Evolutionary conservation across 2,888 invertebrate genomes (phyloP).

Genomic region (Abrostola tripartita): DNA sequence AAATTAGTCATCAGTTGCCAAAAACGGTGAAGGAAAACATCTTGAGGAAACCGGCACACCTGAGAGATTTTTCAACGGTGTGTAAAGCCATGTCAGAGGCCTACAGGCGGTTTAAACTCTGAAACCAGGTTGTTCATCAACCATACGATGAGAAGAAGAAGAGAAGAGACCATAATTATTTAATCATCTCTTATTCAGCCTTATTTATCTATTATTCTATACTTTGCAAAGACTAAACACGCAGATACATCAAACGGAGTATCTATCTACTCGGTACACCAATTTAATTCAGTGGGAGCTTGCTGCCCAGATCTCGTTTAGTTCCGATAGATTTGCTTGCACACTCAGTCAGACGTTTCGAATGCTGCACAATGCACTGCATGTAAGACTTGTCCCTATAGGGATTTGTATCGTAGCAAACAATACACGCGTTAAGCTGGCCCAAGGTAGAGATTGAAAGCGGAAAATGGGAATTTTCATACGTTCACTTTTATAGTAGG

Average conservation of each 20-base stretch:
- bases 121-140: too few species aligned
- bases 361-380: constrained; percentile 73
- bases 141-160: too few species aligned
- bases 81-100: too few species aligned
- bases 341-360: constrained; percentile 58
- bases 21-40: too few species aligned
- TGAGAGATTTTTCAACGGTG: too few species aligned
- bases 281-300: constrained; percentile 28
- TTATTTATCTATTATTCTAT: too few species aligned
- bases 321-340: constrained; percentile 71
- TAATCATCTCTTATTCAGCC: not conserved
- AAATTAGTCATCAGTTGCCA: too few species aligned
- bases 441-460: constrained; percentile 32
- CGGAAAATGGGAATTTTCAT: constrained; percentile 17
- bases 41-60: too few species aligned
- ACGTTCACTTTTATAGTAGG: not conserved
- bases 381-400: constrained; percentile 66
- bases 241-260: not conserved
- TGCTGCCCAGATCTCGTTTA: constrained; percentile 56
- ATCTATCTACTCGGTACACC: not conserved
- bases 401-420: constrained; percentile 75
- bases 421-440: constrained; percentile 60
- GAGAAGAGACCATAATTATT: too few species aligned
- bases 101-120: too few species aligned
- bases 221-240: too few species aligned